phyloP scores from a whole-genome alignment of 2,888 invertebrate genomes.

The Metellina segmentata region DNA sequence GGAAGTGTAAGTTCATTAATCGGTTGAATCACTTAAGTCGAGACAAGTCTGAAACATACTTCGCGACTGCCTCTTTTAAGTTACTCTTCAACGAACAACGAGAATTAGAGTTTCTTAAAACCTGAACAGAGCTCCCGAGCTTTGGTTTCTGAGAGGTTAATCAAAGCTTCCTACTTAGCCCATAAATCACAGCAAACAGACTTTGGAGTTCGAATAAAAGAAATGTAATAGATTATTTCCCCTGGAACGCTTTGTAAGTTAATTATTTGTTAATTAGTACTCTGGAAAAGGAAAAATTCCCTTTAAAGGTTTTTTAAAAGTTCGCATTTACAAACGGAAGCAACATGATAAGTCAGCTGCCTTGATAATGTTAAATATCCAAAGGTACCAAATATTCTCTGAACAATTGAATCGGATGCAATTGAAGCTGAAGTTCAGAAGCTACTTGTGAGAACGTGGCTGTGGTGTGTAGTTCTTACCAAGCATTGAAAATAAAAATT shows the following conservation, averaged over 20 bases:
- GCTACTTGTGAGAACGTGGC: no score
- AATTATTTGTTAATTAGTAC: constrained; percentile 66
- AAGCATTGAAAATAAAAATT: no score
- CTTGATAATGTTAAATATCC: no score
- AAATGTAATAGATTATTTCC: constrained; percentile 53
- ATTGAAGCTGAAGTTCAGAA: no score
- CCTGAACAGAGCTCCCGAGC: constrained; percentile 34
- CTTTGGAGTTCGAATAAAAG: constrained; percentile 13
- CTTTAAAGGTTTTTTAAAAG: background rate
- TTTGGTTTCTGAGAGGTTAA: constrained; percentile 45
- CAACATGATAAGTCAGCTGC: no score
- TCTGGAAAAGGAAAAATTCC: background rate
- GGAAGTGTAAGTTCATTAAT: constrained; percentile 14
- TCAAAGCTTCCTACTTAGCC: constrained; percentile 29
- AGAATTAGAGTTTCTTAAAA: constrained; percentile 66
- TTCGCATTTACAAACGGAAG: background rate
- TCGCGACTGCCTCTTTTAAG: constrained; percentile 65
- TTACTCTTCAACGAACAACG: constrained; percentile 49
- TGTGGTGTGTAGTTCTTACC: no score
- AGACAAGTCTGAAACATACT: constrained; percentile 48
- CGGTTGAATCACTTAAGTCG: constrained; percentile 4
- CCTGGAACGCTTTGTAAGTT: constrained; percentile 42
- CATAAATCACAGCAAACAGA: constrained; percentile 58
- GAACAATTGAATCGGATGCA: no score
- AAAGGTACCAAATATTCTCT: no score